Base-by-base conservation (phyloP, 2,797 vertebrate species). In the Onychomys arenicola region DNA sequence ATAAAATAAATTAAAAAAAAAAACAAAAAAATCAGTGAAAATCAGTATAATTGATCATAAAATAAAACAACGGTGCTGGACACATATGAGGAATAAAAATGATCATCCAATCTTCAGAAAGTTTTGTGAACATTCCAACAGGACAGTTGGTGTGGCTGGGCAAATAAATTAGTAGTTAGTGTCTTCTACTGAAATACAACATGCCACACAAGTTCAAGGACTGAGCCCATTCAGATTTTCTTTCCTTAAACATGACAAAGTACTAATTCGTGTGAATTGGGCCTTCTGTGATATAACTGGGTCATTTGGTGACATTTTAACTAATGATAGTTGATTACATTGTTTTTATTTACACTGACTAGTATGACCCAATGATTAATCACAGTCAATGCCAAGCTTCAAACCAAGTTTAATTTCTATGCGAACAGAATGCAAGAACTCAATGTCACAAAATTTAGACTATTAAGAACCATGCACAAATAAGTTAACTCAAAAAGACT, bases 31-130 rank as follows among this genome's bases (percentile, higher is more conserved):
- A 88, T 71, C 85, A 67, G 17, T 91, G 52, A 97, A 81, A 94
- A 83, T 49, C 37, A n/a, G 4, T 67, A 8, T 65, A 77, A 61
- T 8, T 88, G 75, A 3, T 32, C 16, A 90, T 63, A 78, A 96
- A 93, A 67, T 67, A 10, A 96, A 97, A 87, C 14, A 96, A 75
- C 52, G 11, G 40, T 46, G 90, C 63, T 21, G 52, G 93, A 78
- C 10, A 34, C 11, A 37, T 21, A 2, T 34, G 37, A 83, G 29
- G 40, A 89, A 91, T 61, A 77, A 77, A 94, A 81, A 81, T 90
- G 85, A 69, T 61, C 4, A 89, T 7, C 2, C 32, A 52, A 29
- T 75, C 40, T 40, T 5, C 1, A 75, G 57, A 73, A 83, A 77
- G 69, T 73, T 49, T 57, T 84, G 57, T 90, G 16, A 57, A 46